These are phyloP conservation scores for Muntiacus reevesi DNA, from an alignment of 2,113 vertebrate species.

Conservation along the genomic window DNA sequence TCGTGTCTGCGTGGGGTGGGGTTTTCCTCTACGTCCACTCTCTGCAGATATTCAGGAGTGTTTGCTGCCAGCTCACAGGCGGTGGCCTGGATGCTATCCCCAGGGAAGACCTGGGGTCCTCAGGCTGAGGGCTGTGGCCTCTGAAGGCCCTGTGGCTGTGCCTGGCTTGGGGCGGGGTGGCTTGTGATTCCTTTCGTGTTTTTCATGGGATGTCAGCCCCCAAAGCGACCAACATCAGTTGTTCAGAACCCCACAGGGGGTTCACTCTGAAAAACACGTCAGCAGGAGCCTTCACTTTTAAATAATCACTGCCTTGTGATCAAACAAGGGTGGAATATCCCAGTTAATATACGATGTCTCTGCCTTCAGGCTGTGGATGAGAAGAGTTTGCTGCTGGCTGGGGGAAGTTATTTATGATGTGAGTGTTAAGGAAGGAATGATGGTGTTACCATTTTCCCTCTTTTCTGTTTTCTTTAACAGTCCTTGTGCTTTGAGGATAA, in stretches of 20 bases:
- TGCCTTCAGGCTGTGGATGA: constrained; percentile 29
- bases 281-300: constrained; percentile 45
- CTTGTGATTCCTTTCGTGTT: background rate
- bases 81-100: background rate
- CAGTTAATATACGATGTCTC: constrained; percentile 56
- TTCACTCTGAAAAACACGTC: constrained; percentile 18
- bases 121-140: background rate
- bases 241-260: constrained; percentile 29
- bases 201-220: constrained; percentile 15
- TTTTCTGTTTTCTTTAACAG: background rate
- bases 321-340: background rate
- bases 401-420: constrained; percentile 44
- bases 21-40: constrained; percentile 33
- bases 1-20: constrained; percentile 44
- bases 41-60: constrained; percentile 45
- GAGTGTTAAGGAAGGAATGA: background rate
- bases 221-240: constrained; percentile 19
- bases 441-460: background rate
- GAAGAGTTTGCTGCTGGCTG: constrained; percentile 23
- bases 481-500: constrained; percentile 30
- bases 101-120: background rate
- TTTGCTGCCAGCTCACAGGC: background rate
- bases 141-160: background rate
- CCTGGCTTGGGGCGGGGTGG: background rate
- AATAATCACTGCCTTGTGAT: constrained; percentile 53